Percentiles rank a stretch among this genome's conserved stretches.
These are phyloP conservation scores for Hirundo rustica DNA, from an alignment of 2,797 vertebrate species.

Conservation along the genomic window DNA sequence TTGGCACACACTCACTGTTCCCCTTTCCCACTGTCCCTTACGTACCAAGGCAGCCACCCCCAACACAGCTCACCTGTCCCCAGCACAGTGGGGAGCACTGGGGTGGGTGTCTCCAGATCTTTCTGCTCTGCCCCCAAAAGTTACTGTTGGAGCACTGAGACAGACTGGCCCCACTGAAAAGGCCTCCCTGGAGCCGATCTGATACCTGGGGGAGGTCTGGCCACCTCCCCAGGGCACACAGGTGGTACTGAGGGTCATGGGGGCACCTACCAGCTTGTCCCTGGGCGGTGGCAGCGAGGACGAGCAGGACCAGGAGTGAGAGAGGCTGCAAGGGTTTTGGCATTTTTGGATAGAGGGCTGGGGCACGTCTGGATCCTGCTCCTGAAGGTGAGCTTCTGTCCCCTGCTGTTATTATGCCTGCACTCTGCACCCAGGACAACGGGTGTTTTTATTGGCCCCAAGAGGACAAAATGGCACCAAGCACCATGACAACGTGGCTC, in stretches of 20 bases:
- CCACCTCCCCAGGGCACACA: not conserved
- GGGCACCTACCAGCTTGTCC: slow-evolving; percentile 9
- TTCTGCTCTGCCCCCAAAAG: not conserved
- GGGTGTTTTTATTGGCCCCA: not conserved
- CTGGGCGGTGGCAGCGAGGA: fast-evolving
- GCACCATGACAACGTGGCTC: not conserved
- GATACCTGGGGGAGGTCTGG: fast-evolving
- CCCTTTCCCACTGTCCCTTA: not conserved
- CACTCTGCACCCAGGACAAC: not conserved
- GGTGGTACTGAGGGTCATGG: fast-evolving
- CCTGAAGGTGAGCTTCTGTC: not conserved
- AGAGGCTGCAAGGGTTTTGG: not conserved
- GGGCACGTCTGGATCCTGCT: not conserved
- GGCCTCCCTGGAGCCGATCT: not conserved
- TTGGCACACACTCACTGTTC: not conserved
- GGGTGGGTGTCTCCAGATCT: not conserved
- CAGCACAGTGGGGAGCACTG: not conserved
- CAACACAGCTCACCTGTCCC: fast-evolving
- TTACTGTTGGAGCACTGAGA: not conserved
- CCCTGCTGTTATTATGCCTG: fast-evolving
- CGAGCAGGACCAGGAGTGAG: not conserved
- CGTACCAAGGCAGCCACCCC: not conserved
- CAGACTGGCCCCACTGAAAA: not conserved
- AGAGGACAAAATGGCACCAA: not conserved
- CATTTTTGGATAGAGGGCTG: not conserved